phyloP scores from a whole-genome alignment of 2,113 vertebrate species.

The Micronycteris hirsuta region DNA sequence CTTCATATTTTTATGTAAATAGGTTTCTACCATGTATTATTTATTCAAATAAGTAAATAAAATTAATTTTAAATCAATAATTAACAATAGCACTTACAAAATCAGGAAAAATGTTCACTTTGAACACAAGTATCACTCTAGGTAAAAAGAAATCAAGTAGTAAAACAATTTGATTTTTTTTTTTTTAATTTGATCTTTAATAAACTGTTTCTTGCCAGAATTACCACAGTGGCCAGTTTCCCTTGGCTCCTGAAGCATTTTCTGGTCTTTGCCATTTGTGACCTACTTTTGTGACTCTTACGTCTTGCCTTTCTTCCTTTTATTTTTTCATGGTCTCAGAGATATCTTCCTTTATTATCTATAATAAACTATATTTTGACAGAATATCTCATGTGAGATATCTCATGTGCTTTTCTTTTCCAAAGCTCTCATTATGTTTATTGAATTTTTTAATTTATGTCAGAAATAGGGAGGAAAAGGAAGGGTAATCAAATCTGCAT shows the following conservation, averaged over 20 bases:
- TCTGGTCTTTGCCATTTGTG: neutral
- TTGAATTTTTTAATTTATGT: neutral
- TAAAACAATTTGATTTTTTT: neutral
- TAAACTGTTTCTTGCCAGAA: slow-evolving; percentile 26
- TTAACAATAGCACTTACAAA: neutral
- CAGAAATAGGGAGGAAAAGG: neutral
- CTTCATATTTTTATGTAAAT: neutral
- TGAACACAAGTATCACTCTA: neutral
- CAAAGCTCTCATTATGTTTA: neutral
- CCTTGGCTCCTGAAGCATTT: neutral
- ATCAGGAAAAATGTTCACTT: slow-evolving; percentile 6
- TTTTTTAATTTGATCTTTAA: neutral
- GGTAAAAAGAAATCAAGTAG: neutral
- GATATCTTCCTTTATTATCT: neutral
- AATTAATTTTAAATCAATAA: neutral
- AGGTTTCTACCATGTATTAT: neutral
- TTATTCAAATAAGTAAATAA: slow-evolving; percentile 8
- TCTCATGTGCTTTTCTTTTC: neutral
- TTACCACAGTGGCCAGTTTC: neutral
- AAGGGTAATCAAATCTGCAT: neutral
- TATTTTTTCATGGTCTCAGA: neutral
- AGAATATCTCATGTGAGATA: neutral
- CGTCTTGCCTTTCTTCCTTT: neutral
- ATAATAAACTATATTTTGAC: slow-evolving; percentile 4
- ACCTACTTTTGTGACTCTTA: neutral